Evolutionary conservation across 37 sponge, comb jelly and placozoan species (phyloP), one percentile per base, ranked within the genome.

Genomic region (Geodia barretti): DNA sequence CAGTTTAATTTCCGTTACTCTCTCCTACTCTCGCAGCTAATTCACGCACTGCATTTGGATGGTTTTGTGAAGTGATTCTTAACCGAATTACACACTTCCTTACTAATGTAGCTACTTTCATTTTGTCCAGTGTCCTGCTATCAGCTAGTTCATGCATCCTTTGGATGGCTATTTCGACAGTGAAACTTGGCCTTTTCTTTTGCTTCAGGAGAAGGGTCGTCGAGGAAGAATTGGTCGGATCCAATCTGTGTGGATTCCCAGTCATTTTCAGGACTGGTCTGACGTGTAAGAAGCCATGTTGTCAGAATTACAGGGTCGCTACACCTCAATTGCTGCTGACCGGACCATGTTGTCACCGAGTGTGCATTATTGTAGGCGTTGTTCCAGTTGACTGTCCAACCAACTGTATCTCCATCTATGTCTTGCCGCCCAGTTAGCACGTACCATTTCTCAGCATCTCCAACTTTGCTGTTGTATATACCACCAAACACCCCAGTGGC

Each of bases 391-490:
- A 68, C 68, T 32, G 68, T 68, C 68, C 68, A 68, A 28, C 68
- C 68, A 68, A 30, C 33, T 68, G 68, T 68, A 33, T 68, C 31
- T 21, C 68, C 68, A 4, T 68, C 68, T 5, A 32, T 25, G 31
- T 68, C 68, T 1, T 28, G 1, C 4, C 68, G 68, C 20, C 68
- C 68, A 29, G 34, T 32, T 21, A 68, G 31, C 1, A 30, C 34
- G 33, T 68, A 68, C 68, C 68, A 68, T 32, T 68, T 68, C 33
- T 25, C 33, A 68, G 68, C 68, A 7, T 68, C 68, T 68, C 68
- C 68, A 28, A 68, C 68, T 21, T 21, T 29, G 34, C 32, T 68
- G 32, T 29, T 25, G 31, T 68, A 68, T 2, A 31, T 5, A 3
- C 68, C 68, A 29, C 68, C 34, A 32, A 68, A 68, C 2, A 68